These are phyloP conservation scores for Fukomys damarensis DNA, from an alignment of 2,113 vertebrate species.

Conservation along the genomic window DNA sequence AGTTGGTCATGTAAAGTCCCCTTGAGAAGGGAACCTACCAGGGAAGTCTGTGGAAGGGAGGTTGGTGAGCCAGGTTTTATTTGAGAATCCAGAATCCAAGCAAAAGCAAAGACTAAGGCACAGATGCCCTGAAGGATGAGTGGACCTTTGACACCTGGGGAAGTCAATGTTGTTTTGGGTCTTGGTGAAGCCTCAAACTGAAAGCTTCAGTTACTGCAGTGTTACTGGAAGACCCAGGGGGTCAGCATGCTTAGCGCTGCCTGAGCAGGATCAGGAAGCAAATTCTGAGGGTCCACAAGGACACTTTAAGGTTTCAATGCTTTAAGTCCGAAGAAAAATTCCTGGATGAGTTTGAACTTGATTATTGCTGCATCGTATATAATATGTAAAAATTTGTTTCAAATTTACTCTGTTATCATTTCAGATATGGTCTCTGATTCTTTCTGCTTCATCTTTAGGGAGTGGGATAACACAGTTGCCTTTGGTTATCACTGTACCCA, in stretches of 20 bases:
- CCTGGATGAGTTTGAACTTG: background rate
- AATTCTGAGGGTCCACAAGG: background rate
- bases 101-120: background rate
- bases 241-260: accelerated
- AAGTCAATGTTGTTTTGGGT: background rate
- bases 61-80: background rate
- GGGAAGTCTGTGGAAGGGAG: background rate
- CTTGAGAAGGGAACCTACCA: background rate
- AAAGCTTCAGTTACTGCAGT: background rate
- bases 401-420: background rate
- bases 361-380: background rate
- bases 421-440: background rate
- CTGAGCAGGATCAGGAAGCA: too few relatives aligned
- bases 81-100: background rate
- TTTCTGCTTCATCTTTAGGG: background rate
- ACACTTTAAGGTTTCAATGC: background rate
- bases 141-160: background rate
- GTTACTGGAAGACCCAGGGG: background rate
- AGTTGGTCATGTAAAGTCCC: background rate
- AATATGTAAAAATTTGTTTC: background rate
- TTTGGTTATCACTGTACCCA: background rate
- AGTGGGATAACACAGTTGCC: background rate
- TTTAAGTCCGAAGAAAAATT: background rate
- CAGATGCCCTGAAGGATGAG: background rate
- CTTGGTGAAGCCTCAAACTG: background rate